These are phyloP conservation scores for Caenorhabditis angaria DNA, from an alignment of 2,888 invertebrate species.

Conservation along the genomic window DNA sequence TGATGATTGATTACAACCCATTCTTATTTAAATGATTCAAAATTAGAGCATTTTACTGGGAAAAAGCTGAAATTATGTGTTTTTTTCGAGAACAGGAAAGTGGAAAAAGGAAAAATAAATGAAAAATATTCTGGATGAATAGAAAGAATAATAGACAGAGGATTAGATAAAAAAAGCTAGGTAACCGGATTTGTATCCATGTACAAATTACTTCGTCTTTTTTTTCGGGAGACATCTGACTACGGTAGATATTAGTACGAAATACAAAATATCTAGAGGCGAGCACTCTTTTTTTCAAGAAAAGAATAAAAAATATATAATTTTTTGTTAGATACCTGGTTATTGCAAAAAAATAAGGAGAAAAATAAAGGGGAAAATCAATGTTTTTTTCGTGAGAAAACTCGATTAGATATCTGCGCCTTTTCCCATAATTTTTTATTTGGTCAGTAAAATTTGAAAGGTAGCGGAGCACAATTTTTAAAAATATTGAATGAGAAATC, in stretches of 20 bases:
- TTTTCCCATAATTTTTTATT: no score
- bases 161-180: background rate
- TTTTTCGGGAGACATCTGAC: no score
- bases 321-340: background rate
- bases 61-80: background rate
- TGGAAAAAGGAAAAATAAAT: background rate
- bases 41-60: background rate
- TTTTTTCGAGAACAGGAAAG: background rate
- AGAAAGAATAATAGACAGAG: background rate
- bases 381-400: conserved; percentile 2
- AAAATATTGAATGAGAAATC: no score
- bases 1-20: conserved; percentile 36
- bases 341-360: background rate
- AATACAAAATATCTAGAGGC: no score
- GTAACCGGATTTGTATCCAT: no score
- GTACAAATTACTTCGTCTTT: no score
- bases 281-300: no score
- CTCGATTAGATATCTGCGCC: background rate
- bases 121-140: background rate
- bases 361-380: background rate
- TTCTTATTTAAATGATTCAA: conserved; percentile 13
- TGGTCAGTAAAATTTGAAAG: no score
- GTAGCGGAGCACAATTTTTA: no score
- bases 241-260: no score
- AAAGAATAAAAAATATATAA: no score